phyloP scores from a whole-genome alignment of 2,113 vertebrate genomes.

The Hippocampus guttulatus region DNA sequence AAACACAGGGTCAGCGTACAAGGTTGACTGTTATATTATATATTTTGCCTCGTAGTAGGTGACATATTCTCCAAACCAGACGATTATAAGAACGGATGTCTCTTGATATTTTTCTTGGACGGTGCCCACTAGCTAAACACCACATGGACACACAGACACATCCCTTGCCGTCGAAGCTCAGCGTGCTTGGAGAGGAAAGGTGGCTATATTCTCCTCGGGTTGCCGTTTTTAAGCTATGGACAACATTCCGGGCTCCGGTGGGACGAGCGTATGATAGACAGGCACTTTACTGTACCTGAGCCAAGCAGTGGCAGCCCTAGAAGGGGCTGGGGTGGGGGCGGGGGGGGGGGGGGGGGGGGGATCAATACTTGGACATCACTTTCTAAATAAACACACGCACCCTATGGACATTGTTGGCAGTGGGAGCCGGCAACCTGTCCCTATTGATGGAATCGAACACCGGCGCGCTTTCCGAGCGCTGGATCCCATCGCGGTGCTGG shows the following conservation, averaged over 20 bases:
- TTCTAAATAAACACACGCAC: slow-evolving; percentile 80
- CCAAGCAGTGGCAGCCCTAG: slow-evolving; percentile 52
- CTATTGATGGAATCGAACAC: slow-evolving; percentile 71
- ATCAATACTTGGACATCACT: slow-evolving; percentile 76
- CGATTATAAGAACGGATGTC: slow-evolving; percentile 57
- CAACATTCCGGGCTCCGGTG: slow-evolving; percentile 48
- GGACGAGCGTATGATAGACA: slow-evolving; percentile 68
- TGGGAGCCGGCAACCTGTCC: slow-evolving; percentile 63
- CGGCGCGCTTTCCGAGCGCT: slow-evolving; percentile 45
- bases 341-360: slow-evolving; percentile 54
- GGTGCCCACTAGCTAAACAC: slow-evolving; percentile 26
- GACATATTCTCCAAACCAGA: slow-evolving; percentile 61
- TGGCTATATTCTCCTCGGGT: slow-evolving; percentile 61
- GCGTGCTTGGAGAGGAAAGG: slow-evolving; percentile 37
- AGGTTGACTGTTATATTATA: slow-evolving; percentile 43
- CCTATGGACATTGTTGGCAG: slow-evolving; percentile 72
- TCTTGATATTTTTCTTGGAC: slow-evolving; percentile 69
- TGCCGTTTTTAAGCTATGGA: slow-evolving; percentile 60
- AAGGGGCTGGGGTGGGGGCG: slow-evolving; percentile 44
- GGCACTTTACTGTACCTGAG: slow-evolving; percentile 54
- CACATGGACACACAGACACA: slow-evolving; percentile 21
- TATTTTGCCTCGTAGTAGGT: slow-evolving; percentile 59
- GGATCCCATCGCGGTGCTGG: slow-evolving; percentile 66
- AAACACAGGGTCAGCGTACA: slow-evolving; percentile 48
- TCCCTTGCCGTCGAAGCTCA: slow-evolving; percentile 28